Evolutionary conservation across 2,113 vertebrate species (phyloP), one percentile per base, ranked within the genome.

Genomic region (Engraulis encrasicolus): DNA sequence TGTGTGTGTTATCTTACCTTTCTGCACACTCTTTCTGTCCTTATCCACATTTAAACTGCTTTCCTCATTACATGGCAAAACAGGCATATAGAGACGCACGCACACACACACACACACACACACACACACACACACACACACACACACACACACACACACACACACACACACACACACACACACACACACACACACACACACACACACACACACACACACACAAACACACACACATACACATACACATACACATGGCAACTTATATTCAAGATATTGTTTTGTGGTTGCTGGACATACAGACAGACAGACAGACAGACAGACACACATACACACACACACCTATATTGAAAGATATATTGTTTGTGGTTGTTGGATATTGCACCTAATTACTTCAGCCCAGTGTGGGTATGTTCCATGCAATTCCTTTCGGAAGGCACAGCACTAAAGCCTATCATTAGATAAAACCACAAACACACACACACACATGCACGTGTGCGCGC

Each of bases 381-480:
- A 66, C 58, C 58, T 12, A 66, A 23, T 66, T 23, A 66, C 58
- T 66, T 66, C 12, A 66, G n/a, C 31, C n/a, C 31, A 27, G n/a
- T 66, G 58, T 27, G 58, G 58, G n/a, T 66, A 66, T 66, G 58
- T 66, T 66, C 58, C 58, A 66, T 66, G 58, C 23, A 66, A 14
- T 66, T 66, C 23, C 6, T 66, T 66, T 9, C 23, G 58, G 58
- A 66, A 66, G 58, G 23, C 58, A 66, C 23, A 66, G 58, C 58
- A 66, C 14, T 66, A 23, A 66, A 66, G n/a, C 58, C 58, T 66
- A 66, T 66, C 58, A 66, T 66, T 66, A 66, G 58, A 66, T 66
- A 31, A 66, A 66, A 66, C 58, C 58, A 66, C 58, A 27, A n/a
- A 31, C 58, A 12, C 58, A 31, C 58, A 31, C n/a, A 9, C 6